Conservation (phyloP, 2,113 vertebrate species). For the Xenus cinereus region DNA sequence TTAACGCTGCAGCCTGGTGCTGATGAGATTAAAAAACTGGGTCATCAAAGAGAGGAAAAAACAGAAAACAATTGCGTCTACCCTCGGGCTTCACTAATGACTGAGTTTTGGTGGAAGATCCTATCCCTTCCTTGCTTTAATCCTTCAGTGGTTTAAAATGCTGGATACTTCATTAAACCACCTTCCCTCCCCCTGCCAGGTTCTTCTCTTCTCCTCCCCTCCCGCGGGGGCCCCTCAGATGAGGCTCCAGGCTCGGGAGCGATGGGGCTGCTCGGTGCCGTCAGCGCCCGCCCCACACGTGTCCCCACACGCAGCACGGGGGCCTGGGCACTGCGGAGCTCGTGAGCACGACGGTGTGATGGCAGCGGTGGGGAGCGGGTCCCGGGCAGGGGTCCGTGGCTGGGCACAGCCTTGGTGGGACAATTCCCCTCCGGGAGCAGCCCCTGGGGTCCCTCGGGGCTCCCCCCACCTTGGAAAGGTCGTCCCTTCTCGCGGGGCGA, state of each 20-base stretch:
- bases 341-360: background rate
- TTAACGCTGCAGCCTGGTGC: constrained; percentile 40
- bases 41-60: constrained; percentile 46
- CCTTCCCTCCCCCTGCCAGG: background rate
- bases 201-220: background rate
- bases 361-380: background rate
- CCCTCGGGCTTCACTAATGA: constrained; percentile 9
- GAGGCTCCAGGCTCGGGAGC: background rate
- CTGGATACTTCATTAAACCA: background rate
- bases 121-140: background rate
- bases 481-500: no score
- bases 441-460: background rate
- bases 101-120: background rate
- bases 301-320: fast-evolving
- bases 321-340: fast-evolving
- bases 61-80: constrained; percentile 42
- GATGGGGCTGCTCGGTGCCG: fast-evolving
- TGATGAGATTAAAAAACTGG: constrained; percentile 46
- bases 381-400: background rate
- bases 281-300: fast-evolving
- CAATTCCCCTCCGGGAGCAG: background rate
- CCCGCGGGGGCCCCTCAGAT: background rate
- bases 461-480: background rate
- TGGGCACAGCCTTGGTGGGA: background rate
- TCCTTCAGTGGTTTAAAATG: background rate